phyloP scores from a whole-genome alignment of 2,888 invertebrate species.

The Octonoba sinensis region DNA sequence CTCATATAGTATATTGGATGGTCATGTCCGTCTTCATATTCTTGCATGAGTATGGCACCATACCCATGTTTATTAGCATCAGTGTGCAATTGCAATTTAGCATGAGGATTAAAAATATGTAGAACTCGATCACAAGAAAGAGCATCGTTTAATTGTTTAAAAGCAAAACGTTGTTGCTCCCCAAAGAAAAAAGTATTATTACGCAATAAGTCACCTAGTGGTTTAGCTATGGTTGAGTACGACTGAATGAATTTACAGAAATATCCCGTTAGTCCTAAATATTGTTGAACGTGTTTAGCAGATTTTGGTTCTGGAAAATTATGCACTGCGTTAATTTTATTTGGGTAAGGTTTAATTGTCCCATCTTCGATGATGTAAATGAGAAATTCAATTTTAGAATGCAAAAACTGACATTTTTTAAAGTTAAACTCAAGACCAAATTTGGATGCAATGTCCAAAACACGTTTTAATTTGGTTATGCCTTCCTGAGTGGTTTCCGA shows the following conservation, averaged over 20 bases:
- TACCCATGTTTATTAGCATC: slow-evolving; percentile 13
- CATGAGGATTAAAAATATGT: slow-evolving; percentile 12
- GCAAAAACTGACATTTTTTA: no score
- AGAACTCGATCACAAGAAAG: slow-evolving; percentile 5
- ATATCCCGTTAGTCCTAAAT: slow-evolving; percentile 12
- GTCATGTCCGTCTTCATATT: not conserved
- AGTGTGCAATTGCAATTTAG: slow-evolving; percentile 5
- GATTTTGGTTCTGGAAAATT: not conserved
- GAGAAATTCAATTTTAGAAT: slow-evolving; percentile 5
- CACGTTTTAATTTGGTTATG: no score
- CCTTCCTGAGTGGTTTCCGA: no score
- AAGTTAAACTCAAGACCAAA: no score
- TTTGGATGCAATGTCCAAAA: no score
- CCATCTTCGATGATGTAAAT: slow-evolving; percentile 22
- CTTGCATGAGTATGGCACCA: slow-evolving; percentile 21
- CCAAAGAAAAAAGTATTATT: slow-evolving; percentile 6
- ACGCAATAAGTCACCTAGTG: slow-evolving; percentile 22
- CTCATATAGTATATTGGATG: not conserved
- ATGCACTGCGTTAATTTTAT: not conserved
- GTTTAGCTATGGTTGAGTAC: no score
- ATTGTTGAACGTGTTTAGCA: slow-evolving; percentile 1
- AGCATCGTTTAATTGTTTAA: slow-evolving; percentile 10
- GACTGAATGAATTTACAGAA: slow-evolving; percentile 40
- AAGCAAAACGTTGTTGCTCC: not conserved
- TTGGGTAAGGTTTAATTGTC: no score